These are phyloP conservation scores for Heliconius hewitsoni DNA, from an alignment of 1,140 invertebrate genomes.

Conservation along the genomic window DNA sequence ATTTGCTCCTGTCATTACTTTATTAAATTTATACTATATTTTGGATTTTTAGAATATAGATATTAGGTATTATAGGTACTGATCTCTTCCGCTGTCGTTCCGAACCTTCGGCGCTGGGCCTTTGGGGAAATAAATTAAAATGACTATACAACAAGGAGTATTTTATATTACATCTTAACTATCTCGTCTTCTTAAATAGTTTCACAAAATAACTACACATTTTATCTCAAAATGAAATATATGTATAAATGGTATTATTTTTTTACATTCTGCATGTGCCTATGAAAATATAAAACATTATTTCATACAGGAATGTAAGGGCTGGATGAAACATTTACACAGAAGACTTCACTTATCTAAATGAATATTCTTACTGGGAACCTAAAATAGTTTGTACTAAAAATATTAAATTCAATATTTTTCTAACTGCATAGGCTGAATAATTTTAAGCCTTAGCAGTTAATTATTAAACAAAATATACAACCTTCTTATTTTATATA, in stretches of 20 bases:
- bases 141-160: constrained; percentile 29
- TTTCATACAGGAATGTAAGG: constrained; percentile 37
- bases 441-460: not conserved
- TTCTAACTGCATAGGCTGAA: not conserved
- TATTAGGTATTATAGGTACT: no score
- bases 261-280: constrained; percentile 1
- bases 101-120: no score
- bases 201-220: not conserved
- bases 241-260: not conserved
- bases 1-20: no score
- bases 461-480: not conserved
- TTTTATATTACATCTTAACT: constrained; percentile 36
- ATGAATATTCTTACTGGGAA: constrained; percentile 35
- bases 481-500: constrained; percentile 10
- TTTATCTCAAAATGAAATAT: not conserved
- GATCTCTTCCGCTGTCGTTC: no score
- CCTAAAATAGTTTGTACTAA: constrained; percentile 21
- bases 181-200: constrained; percentile 27
- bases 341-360: constrained; percentile 50
- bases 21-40: no score
- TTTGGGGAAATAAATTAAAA: constrained; percentile 21
- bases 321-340: constrained; percentile 26
- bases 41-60: no score
- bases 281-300: constrained; percentile 7
- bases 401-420: constrained; percentile 8